Percentiles rank a stretch among this genome's conserved stretches.
phyloP scores from a whole-genome alignment of 2,797 vertebrate genomes.

The Anabas testudineus region DNA sequence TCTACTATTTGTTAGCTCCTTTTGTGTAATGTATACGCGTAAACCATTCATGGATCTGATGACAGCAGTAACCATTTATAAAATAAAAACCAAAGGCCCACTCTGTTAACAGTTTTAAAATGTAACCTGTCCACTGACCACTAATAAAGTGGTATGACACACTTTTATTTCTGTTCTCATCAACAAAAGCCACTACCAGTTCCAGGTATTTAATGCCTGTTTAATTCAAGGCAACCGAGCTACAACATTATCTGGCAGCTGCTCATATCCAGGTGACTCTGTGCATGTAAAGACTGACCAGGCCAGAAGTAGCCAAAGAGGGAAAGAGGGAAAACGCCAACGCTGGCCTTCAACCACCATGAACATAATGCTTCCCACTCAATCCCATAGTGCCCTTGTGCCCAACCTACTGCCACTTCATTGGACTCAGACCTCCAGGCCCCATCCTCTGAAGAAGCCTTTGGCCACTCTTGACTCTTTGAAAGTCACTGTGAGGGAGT shows the following conservation, averaged over 20 bases:
- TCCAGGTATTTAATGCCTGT: background rate
- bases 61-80: background rate
- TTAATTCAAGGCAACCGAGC: background rate
- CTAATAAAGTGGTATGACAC: too few relatives aligned
- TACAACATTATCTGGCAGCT: background rate
- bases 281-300: constrained; percentile 68
- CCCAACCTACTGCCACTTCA: constrained; percentile 4
- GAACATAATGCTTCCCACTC: constrained; percentile 1
- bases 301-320: constrained; percentile 20
- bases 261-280: constrained; percentile 40
- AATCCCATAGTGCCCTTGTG: background rate
- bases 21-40: background rate
- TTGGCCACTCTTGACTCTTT: constrained; percentile 92
- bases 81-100: too few relatives aligned
- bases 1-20: constrained; percentile 7
- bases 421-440: constrained; percentile 76
- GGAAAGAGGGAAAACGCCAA: constrained; percentile 11
- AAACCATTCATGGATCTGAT: background rate
- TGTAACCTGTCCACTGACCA: too few relatives aligned
- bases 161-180: too few relatives aligned
- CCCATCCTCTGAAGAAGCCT: constrained; percentile 95
- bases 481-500: constrained; percentile 98
- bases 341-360: background rate
- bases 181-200: background rate
- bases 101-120: too few relatives aligned